These are phyloP conservation scores for Deroplatys truncata DNA, from an alignment of 2,888 invertebrate species.

Conservation along the genomic window DNA sequence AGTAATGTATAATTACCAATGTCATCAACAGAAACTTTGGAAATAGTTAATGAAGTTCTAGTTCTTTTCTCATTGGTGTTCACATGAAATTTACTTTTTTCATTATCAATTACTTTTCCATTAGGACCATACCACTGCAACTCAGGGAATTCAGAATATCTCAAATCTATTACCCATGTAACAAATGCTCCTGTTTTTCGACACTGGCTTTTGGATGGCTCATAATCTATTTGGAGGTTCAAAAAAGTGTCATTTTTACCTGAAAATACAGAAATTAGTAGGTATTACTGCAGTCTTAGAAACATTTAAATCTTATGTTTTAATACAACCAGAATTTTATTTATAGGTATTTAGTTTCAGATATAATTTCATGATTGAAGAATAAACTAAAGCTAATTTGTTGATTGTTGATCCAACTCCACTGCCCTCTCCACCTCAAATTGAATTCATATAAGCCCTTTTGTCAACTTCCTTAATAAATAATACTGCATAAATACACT, in stretches of 20 bases:
- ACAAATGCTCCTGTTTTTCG: not conserved
- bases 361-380: too few species aligned
- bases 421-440: too few species aligned
- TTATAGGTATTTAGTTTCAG: too few species aligned
- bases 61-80: not conserved
- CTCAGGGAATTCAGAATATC: not conserved
- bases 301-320: too few species aligned
- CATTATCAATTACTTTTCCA: not conserved
- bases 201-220: not conserved
- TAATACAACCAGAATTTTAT: too few species aligned
- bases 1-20: not conserved
- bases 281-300: too few species aligned
- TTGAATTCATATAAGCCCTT: too few species aligned
- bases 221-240: not conserved
- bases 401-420: too few species aligned
- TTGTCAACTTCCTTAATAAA: too few species aligned
- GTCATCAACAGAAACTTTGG: not conserved
- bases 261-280: not conserved
- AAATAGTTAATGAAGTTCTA: not conserved
- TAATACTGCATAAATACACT: too few species aligned
- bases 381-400: too few species aligned
- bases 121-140: not conserved
- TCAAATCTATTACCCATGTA: not conserved
- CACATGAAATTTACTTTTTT: not conserved
- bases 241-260: not conserved